Evolutionary conservation across 2,113 vertebrate species (phyloP).

Genomic region (Pseudorasbora parva): DNA sequence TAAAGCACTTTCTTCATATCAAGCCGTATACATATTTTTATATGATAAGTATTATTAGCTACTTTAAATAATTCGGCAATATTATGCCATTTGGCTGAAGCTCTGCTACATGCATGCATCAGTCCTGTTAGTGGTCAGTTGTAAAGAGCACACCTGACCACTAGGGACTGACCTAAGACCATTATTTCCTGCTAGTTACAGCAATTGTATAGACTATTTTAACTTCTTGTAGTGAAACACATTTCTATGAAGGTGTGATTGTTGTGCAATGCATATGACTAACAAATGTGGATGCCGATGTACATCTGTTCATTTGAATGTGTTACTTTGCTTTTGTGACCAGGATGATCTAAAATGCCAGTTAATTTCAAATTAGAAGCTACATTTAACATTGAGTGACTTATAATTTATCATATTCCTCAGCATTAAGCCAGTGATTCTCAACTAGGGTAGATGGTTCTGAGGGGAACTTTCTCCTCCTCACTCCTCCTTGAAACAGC

Average conservation of each 20-base stretch:
- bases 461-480: too few relatives aligned
- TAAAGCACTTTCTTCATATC: not conserved
- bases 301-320: not conserved
- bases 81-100: not conserved
- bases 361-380: not conserved
- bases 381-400: not conserved
- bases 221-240: not conserved
- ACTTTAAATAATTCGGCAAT: not conserved
- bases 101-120: not conserved
- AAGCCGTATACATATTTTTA: too few relatives aligned
- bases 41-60: too few relatives aligned
- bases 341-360: not conserved
- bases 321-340: not conserved
- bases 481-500: not conserved
- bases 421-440: not conserved
- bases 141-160: constrained; percentile 67
- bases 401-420: not conserved
- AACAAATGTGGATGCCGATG: not conserved
- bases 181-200: constrained; percentile 8
- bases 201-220: not conserved
- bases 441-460: not conserved
- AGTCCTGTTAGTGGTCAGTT: constrained; percentile 44
- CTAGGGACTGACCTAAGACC: constrained; percentile 76
- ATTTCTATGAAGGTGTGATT: not conserved
- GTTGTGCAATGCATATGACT: not conserved